Evolutionary conservation across 2,888 invertebrate species (phyloP), one percentile per base, ranked within the genome.

Genomic region (Eupithecia subfuscata): DNA sequence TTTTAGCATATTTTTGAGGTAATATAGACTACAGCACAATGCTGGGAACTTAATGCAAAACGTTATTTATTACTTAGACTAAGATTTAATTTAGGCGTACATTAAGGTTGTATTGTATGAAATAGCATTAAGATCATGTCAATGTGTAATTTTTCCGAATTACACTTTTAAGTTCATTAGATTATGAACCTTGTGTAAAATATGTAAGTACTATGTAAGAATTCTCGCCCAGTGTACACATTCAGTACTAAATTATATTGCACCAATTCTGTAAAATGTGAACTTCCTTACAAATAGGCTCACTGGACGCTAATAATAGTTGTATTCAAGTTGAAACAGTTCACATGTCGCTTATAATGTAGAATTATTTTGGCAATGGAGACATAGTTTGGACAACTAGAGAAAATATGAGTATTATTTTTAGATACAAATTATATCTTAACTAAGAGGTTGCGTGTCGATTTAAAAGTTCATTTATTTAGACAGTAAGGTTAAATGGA

Each of bases 401-500:
- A 89, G 87, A 89, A 87, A 89, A 89, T 87, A 91, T 92, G 88
- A 92, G 92, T 94, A 93, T 94, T 94, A 94, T 94, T 94, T 95
- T 95, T 94, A 94, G 94, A 94, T 89, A 94, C 91, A 94, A 93
- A 93, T 91, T 94, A 94, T 94, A 93, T 93, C 89, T 89, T 91
- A 88, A 87, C 88, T 92, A 94, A 93, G 93, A 90, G 90, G 91
- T 94, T 92, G 92, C 90, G 93, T 94, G 94, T 93, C 90, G 91
- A 88, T 92, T 93, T 93, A 91, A 90, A 92, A 89, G 89, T 94
- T 94, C 93, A 91, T 95, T 95, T 93, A 94, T 93, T 92, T 95
- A 95, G 95, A 93, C 92, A 90, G 92, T 95, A 95, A 95, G 95
- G 89, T 94, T 94, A 92, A 94, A 93, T 95, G 94, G 94, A 95